Evolutionary conservation across 1,140 invertebrate species (phyloP).

Genomic region (honey bee (Apis mellifera)): DNA sequence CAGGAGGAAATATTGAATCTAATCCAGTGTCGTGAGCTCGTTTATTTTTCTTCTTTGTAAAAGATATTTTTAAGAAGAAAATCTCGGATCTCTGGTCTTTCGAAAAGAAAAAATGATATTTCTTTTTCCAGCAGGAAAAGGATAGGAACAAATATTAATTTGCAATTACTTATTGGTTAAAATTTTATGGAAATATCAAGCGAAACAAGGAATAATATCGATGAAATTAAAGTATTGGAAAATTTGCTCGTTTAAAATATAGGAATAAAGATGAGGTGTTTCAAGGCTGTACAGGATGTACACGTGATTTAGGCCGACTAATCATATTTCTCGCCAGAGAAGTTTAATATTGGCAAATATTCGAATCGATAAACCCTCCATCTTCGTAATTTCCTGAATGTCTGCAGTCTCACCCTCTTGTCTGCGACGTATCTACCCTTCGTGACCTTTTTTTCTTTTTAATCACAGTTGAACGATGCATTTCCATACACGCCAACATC

Average conservation of each 20-base stretch:
- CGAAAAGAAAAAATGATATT: too few species aligned
- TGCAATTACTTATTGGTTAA: too few species aligned
- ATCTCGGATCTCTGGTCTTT: too few species aligned
- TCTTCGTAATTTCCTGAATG: conserved; percentile 46
- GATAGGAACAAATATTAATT: too few species aligned
- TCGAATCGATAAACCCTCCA: conserved; percentile 33
- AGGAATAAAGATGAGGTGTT: not conserved
- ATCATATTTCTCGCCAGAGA: conserved; percentile 7
- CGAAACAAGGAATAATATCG: too few species aligned
- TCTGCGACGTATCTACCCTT: conserved; percentile 30
- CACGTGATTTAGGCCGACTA: conserved; percentile 19
- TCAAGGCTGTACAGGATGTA: not conserved
- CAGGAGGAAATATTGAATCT: not conserved
- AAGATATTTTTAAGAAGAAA: too few species aligned
- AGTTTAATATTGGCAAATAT: conserved; percentile 32
- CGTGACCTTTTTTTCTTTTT: conserved; percentile 33
- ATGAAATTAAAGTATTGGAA: too few species aligned
- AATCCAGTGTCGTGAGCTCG: too few species aligned
- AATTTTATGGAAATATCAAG: too few species aligned
- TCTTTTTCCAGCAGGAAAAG: too few species aligned
- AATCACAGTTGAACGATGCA: conserved; percentile 21
- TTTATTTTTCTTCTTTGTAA: too few species aligned
- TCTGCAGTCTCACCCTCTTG: conserved; percentile 30
- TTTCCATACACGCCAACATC: not conserved
- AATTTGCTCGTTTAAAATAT: too few species aligned